phyloP scores from a whole-genome alignment of 1,140 invertebrate genomes.

The Helicoverpa zea region DNA sequence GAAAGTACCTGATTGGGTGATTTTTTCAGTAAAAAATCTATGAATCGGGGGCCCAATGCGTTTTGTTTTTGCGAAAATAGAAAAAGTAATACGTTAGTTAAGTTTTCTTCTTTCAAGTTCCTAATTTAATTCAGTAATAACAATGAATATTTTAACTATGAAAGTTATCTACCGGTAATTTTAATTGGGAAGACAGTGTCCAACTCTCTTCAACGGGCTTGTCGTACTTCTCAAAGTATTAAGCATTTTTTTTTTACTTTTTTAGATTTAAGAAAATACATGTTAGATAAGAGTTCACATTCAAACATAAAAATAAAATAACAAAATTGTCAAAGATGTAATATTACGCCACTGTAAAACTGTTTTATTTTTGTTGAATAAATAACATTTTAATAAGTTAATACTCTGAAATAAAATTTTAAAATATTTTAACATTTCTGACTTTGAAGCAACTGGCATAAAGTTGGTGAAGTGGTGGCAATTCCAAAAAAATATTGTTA shows the following conservation, averaged over 20 bases:
- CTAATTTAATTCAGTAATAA: not conserved
- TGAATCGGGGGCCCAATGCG: conserved; percentile 66
- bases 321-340: not conserved
- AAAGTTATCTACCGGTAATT: not conserved
- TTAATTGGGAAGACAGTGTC: conserved; percentile 17
- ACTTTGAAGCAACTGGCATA: not conserved
- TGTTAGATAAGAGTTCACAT: not conserved
- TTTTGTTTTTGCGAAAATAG: conserved; percentile 11
- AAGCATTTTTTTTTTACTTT: not conserved
- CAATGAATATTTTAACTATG: not conserved
- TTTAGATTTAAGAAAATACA: not conserved
- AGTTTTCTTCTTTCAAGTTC: not conserved
- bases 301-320: not conserved
- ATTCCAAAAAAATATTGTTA: too few species aligned
- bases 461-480: conserved; percentile 9
- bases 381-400: not conserved
- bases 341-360: not conserved
- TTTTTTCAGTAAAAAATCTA: conserved; percentile 82
- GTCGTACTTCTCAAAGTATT: not conserved
- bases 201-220: not conserved
- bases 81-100: not conserved
- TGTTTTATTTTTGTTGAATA: not conserved
- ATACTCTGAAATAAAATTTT: not conserved
- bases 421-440: not conserved
- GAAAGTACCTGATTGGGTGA: conserved; percentile 74